Conservation (phyloP, 2,888 invertebrate species). For the Ochropleura plecta region DNA sequence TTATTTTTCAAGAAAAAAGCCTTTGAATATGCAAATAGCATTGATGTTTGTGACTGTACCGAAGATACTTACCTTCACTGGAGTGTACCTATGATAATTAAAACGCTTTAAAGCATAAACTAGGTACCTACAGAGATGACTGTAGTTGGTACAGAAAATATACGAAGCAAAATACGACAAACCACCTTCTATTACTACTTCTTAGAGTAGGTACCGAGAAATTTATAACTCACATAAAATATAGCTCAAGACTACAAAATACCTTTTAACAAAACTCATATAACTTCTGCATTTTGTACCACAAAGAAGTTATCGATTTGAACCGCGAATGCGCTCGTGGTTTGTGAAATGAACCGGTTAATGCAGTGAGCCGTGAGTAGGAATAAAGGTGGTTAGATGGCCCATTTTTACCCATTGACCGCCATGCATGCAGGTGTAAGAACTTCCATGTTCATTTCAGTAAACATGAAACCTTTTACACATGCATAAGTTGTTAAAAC, state of each 20-base stretch:
- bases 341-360: conserved; percentile 63
- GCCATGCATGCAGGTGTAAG: conserved; percentile 8
- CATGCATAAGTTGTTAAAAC: neutral
- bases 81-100: neutral
- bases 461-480: neutral
- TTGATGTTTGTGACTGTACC: neutral
- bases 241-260: neutral
- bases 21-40: neutral
- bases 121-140: neutral
- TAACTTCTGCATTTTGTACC: neutral
- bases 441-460: neutral
- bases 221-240: neutral
- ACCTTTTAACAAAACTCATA: neutral
- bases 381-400: conserved; percentile 29
- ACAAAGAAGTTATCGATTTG: conserved; percentile 39
- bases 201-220: neutral
- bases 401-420: conserved; percentile 41
- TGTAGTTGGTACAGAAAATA: neutral
- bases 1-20: neutral
- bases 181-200: no score
- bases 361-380: conserved; percentile 63
- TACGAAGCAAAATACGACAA: neutral
- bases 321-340: conserved; percentile 15
- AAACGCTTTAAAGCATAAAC: no score
- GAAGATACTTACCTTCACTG: neutral